Conservation (phyloP, 2,797 vertebrate genomes). For the Lacerta agilis region DNA sequence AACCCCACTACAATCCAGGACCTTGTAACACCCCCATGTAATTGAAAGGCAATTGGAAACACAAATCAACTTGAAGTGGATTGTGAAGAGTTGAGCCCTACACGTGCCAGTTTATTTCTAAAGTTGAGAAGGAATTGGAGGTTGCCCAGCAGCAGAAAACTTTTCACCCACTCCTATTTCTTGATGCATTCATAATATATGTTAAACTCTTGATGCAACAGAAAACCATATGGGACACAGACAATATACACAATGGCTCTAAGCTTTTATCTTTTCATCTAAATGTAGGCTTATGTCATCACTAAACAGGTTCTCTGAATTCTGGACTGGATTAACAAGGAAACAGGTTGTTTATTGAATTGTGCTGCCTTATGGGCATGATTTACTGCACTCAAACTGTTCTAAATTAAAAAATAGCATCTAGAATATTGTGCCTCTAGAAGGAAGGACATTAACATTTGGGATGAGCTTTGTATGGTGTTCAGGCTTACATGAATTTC, state of each 20-base stretch:
- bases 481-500: neutral
- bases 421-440: neutral
- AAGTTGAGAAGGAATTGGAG: neutral
- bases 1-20: neutral
- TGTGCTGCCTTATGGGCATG: conserved; percentile 5
- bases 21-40: too few species aligned
- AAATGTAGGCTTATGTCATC: conserved; percentile 14
- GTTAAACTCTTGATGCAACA: neutral
- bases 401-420: conserved; percentile 15
- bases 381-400: neutral
- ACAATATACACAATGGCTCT: neutral
- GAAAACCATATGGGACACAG: neutral
- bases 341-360: conserved; percentile 12
- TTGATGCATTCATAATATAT: neutral
- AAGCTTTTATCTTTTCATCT: conserved; percentile 20
- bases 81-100: neutral
- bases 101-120: neutral
- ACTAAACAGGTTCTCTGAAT: conserved; percentile 11
- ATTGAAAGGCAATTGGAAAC: too few species aligned
- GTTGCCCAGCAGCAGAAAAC: neutral
- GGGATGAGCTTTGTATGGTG: neutral
- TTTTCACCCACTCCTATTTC: neutral
- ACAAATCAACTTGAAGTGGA: too few species aligned
- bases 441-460: neutral
- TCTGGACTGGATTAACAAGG: conserved; percentile 35